Percentiles rank a stretch among this genome's conserved stretches.
Evolutionary conservation across 2,113 vertebrate genomes (phyloP).

Genomic region (Triplophysa tibetana): DNA sequence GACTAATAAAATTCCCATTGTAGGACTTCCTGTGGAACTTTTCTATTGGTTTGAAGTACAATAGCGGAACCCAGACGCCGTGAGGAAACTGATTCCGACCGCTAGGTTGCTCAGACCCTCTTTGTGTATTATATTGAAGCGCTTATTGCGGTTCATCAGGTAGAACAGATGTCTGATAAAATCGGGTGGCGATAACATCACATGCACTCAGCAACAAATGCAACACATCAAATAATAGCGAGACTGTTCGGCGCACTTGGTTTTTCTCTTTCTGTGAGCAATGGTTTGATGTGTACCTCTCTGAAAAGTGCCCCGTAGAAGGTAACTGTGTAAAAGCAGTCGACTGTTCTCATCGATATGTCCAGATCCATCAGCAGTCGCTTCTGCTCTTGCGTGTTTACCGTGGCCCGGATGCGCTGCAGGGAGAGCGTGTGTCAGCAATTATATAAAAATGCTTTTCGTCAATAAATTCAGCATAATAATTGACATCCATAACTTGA

Average conservation of each 20-base stretch:
- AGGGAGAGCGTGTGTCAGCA: neutral
- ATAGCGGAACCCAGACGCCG: neutral
- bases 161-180: neutral
- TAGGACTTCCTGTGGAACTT: slow-evolving; percentile 30
- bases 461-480: neutral
- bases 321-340: slow-evolving; percentile 93
- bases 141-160: neutral
- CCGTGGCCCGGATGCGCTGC: slow-evolving; percentile 84
- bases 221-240: neutral
- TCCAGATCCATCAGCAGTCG: slow-evolving; percentile 94
- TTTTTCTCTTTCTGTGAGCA: neutral
- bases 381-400: slow-evolving; percentile 97
- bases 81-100: neutral
- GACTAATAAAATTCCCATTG: slow-evolving; percentile 29
- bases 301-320: slow-evolving; percentile 94
- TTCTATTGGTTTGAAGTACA: neutral
- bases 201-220: neutral
- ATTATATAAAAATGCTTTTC: neutral
- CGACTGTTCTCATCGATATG: slow-evolving; percentile 95
- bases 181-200: neutral
- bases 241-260: neutral
- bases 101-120: neutral
- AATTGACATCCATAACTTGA: too few relatives aligned
- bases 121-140: neutral
- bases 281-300: slow-evolving; percentile 77